phyloP scores from a whole-genome alignment of 2,888 invertebrate genomes.

The Teinopalpus imperialis region DNA sequence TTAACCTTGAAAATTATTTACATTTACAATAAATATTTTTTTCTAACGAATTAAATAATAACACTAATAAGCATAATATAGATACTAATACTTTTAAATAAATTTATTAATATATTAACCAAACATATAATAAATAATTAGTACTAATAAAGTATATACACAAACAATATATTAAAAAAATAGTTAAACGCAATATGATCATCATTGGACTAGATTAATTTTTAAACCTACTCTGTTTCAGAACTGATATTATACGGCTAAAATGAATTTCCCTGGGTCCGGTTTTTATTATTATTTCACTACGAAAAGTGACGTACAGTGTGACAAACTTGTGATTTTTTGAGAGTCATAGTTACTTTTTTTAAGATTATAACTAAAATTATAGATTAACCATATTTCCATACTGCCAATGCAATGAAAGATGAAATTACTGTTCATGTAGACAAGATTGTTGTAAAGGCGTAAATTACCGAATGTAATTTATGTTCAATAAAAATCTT shows the following conservation, averaged over 20 bases:
- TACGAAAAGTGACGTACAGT: background rate
- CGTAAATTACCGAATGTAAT: constrained; percentile 24
- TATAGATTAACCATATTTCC: background rate
- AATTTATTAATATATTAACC: too few species aligned
- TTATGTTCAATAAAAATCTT: background rate
- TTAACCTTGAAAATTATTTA: too few species aligned
- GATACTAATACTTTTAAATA: too few species aligned
- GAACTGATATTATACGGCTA: constrained; percentile 1
- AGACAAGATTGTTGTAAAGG: constrained; percentile 2
- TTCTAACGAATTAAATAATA: too few species aligned
- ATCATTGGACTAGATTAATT: too few species aligned
- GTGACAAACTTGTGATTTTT: background rate
- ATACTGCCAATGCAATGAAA: constrained; percentile 1
- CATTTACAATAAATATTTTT: too few species aligned
- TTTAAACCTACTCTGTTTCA: too few species aligned
- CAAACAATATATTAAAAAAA: too few species aligned
- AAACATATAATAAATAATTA: too few species aligned
- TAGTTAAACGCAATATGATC: too few species aligned
- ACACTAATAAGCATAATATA: too few species aligned
- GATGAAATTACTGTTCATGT: constrained; percentile 17
- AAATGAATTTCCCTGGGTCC: background rate
- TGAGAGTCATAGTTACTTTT: background rate
- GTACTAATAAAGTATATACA: too few species aligned
- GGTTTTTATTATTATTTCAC: background rate
- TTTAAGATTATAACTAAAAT: background rate